Percentiles rank a stretch among this genome's conserved stretches.
phyloP scores from a whole-genome alignment of 1,140 invertebrate genomes.

The Eumaeus atala region DNA sequence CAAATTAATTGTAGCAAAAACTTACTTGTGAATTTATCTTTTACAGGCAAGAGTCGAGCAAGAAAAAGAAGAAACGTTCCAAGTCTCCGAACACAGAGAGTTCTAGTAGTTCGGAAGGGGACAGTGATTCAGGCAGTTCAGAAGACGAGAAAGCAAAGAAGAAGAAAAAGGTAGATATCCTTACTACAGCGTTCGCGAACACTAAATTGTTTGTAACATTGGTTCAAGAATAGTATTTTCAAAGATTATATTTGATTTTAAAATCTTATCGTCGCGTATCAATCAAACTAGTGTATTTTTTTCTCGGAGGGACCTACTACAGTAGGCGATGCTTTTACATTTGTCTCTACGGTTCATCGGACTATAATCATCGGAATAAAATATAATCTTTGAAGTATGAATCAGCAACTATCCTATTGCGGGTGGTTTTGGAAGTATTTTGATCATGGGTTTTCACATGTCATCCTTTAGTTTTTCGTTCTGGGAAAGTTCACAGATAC shows the following conservation, averaged over 20 bases:
- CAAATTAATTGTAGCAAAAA: no score
- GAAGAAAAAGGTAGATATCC: slow-evolving; percentile 75
- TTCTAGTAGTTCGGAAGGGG: slow-evolving; percentile 58
- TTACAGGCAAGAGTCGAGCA: slow-evolving; percentile 56
- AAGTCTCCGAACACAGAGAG: slow-evolving; percentile 69
- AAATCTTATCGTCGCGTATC: no score
- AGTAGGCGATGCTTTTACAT: no score
- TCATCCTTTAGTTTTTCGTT: slow-evolving; percentile 20
- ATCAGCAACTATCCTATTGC: slow-evolving; percentile 33
- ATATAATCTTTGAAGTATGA: slow-evolving; percentile 39
- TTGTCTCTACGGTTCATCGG: no score
- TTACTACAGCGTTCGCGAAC: slow-evolving; percentile 14
- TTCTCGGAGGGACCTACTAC: no score
- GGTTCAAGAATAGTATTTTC: slow-evolving; percentile 25
- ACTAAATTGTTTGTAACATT: slow-evolving; percentile 20
- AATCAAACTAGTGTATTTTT: no score
- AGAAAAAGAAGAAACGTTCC: slow-evolving; percentile 76
- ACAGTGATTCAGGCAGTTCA: slow-evolving; percentile 62
- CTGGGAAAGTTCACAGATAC: slow-evolving; percentile 23
- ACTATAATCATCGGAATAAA: slow-evolving; percentile 2
- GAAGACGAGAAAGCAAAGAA: slow-evolving; percentile 72
- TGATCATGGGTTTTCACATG: slow-evolving; percentile 16
- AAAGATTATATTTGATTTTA: slow-evolving; percentile 42
- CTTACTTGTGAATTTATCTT: background rate
- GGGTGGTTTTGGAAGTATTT: slow-evolving; percentile 22